Evolutionary conservation across 2,113 vertebrate genomes (phyloP), one percentile per base, ranked within the genome.

Genomic region (Pangasianodon hypophthalmus): DNA sequence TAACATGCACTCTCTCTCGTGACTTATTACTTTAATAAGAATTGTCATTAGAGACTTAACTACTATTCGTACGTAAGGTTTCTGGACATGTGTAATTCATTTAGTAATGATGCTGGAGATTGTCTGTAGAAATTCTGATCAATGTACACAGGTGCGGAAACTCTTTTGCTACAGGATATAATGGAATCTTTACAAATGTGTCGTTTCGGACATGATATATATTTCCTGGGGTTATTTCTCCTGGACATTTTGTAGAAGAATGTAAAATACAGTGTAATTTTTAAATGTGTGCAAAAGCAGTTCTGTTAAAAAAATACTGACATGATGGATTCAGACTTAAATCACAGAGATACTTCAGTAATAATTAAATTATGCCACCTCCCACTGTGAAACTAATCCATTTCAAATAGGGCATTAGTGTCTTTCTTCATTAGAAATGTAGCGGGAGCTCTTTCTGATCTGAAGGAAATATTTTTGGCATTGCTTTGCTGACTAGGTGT

Each of bases 401-500:
- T 84, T 44, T 46, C 21, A 44, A 29, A 84, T 62, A 18, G 29
- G 29, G 52, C 32, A 32, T 77, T 41, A 26, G 13, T 54, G 62
- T 71, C 79, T 88, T 24, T 69, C 26, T 41, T 41, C 71, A 79
- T 64, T 79, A 24, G 11, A 29, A 50, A 71, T 89, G 56, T 64
- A 89, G 29, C 69, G 14, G 73, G 29, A 37, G 21, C 44, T 71
- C 46, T 85, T 64, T 89, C 32, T 69, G 32, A 86, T n/a, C 37
- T 58, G 37, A 29, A 60, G 8, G 71, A 56, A 62, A 41, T 13
- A 46, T 58, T 73, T 87, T 58, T 90, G 37, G 52, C 58, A 48
- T 67, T 64, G 84, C 71, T 86, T 71, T 88, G 84, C 79, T 71
- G 58, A 81, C 82, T 56, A 60, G 75, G 18, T 62, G 85, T 62